A percentile compares a stretch with the other conserved stretches of the same genome.
Conservation (phyloP, 2,888 invertebrate genomes). For the Nemurella pictetii region DNA sequence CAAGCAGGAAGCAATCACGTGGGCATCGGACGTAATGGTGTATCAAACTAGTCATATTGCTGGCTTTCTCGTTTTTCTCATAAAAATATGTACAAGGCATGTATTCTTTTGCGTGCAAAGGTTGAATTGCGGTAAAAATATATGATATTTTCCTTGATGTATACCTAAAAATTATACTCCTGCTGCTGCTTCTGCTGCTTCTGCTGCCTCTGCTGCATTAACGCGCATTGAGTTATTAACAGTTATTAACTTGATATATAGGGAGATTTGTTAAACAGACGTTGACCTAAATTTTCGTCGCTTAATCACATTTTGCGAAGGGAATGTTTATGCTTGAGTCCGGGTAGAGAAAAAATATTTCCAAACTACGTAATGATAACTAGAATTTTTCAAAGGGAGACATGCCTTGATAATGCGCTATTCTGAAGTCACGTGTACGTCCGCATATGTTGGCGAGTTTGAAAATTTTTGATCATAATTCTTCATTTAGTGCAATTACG, state of each 20-base stretch:
- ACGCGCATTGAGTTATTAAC: neutral
- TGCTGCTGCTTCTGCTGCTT: neutral
- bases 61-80: neutral
- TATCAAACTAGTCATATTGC: neutral
- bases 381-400: neutral
- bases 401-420: neutral
- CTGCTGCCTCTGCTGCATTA: neutral
- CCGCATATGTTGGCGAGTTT: neutral
- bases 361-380: neutral
- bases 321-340: neutral
- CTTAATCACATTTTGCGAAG: neutral
- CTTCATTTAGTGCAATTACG: neutral
- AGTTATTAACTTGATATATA: slow-evolving; percentile 16
- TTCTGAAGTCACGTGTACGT: neutral
- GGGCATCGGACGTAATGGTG: neutral
- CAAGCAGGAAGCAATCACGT: too few relatives aligned
- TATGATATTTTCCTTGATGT: neutral
- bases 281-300: neutral
- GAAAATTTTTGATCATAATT: neutral
- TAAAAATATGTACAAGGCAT: neutral
- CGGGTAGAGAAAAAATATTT: neutral
- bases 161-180: neutral
- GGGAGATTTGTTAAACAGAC: slow-evolving; percentile 6
- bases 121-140: too few relatives aligned
- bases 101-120: too few relatives aligned